Percentiles rank a stretch among this genome's conserved stretches.
phyloP scores from a whole-genome alignment of 2,797 vertebrate species.

The Mus caroli region DNA sequence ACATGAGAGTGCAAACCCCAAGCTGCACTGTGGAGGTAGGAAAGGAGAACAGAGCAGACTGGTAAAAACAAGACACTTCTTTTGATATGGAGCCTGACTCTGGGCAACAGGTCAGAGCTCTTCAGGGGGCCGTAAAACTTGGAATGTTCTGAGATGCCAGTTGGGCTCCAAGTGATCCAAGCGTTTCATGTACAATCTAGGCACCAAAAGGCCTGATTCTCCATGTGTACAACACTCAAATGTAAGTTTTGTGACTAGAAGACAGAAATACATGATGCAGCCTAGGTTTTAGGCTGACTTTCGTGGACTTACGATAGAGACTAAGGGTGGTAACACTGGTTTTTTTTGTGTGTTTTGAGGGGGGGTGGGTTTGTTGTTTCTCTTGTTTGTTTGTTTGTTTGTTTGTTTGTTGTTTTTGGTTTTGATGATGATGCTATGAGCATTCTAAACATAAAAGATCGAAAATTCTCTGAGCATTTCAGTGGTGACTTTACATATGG shows the following conservation, averaged over 20 bases:
- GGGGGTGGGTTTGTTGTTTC: no score
- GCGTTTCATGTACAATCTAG: constrained; percentile 52
- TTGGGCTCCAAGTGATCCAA: constrained; percentile 70
- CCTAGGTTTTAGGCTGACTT: not conserved
- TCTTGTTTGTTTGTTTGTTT: not conserved
- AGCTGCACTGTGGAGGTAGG: constrained; percentile 71
- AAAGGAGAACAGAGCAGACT: constrained; percentile 81
- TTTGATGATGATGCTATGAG: not conserved
- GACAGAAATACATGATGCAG: not conserved
- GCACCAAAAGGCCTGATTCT: constrained; percentile 68
- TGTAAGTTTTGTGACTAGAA: constrained; percentile 66
- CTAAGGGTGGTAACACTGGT: not conserved
- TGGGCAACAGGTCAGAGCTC: constrained; percentile 83
- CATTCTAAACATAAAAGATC: constrained; percentile 7
- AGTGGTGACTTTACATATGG: constrained; percentile 56
- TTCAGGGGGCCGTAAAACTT: constrained; percentile 78
- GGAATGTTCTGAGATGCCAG: constrained; percentile 83
- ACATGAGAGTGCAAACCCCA: constrained; percentile 72
- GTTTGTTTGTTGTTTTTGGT: not conserved
- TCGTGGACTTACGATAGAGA: constrained; percentile 5
- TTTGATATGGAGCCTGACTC: constrained; percentile 84
- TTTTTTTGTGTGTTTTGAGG: not conserved
- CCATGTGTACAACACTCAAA: constrained; percentile 60
- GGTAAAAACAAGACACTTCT: constrained; percentile 72
- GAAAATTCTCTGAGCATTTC: constrained; percentile 52